phyloP scores from a whole-genome alignment of 2,888 invertebrate species.

The Blastobasis lacticolella region DNA sequence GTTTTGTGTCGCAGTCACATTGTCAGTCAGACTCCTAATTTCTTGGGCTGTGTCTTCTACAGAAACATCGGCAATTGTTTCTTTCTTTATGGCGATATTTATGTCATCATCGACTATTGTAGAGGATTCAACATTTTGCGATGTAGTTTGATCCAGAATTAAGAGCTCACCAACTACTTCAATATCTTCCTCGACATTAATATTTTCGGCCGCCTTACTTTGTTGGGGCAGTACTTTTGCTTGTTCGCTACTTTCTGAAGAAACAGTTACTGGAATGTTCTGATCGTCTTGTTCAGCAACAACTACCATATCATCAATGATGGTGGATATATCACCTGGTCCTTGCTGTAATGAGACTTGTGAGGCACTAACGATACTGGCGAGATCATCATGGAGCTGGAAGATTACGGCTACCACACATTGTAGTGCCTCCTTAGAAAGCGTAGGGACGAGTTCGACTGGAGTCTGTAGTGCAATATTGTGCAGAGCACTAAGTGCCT shows the following conservation, averaged over 20 bases:
- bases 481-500: conserved; percentile 2
- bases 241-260: too few relatives aligned
- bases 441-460: neutral
- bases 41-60: too few relatives aligned
- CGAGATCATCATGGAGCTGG: conserved; percentile 4
- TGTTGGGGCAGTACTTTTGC: too few relatives aligned
- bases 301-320: too few relatives aligned
- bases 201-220: neutral
- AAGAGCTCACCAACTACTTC: neutral
- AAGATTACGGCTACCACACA: neutral
- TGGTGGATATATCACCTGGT: neutral
- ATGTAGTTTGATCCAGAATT: neutral
- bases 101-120: too few relatives aligned
- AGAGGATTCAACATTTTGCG: too few relatives aligned
- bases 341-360: neutral
- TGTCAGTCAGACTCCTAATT: too few relatives aligned
- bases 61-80: too few relatives aligned
- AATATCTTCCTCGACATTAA: neutral
- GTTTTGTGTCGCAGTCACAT: too few relatives aligned
- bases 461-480: neutral
- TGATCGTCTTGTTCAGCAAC: too few relatives aligned
- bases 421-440: neutral
- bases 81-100: too few relatives aligned
- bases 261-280: too few relatives aligned
- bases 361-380: neutral